Base-by-base conservation (phyloP, 2,888 invertebrate species). In the Orthosia incerta region DNA sequence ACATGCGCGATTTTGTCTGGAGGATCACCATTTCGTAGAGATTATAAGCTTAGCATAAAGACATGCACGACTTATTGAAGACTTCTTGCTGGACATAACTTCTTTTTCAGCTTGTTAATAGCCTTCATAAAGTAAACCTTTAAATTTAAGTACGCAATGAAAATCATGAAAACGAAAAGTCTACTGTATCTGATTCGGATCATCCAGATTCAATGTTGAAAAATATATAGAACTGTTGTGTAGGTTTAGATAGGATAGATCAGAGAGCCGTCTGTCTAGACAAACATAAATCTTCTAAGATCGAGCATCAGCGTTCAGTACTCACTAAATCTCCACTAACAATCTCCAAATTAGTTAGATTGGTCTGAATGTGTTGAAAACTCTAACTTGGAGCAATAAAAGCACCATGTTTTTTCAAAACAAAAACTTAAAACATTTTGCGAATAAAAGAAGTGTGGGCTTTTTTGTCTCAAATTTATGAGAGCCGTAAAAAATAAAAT, bases 281-380 rank as follows among this genome's bases (percentile, higher is more conserved):
- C 79, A 60, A 85, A 80, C 87, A 92, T 93, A 93, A 94, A 94
- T 94, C 91, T 86, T 82, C 87, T 82, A 78, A 83, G 84, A 84
- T 89, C 77, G 79, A 89, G 86, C 89, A 90, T 91, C 90, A 89
- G 86, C 88, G 87, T 85, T 74, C 88, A 86, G 80, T 87, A 89
- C 85, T 87, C 87, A 89, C 85, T 89, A 90, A 92, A 92, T 92
- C 91, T 89, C 84, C 74, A 71, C 76, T 77, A 89, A 88, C 85
- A 84, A 86, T 87, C 88, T 81, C 84, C 74, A 85, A 81, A 88
- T 90, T 89, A 87, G 83, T 80, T 20, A 61, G 26, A 76, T 72
- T 79, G 64, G 20, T 31, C 31, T 31, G 23, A 64, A 75, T 39
- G 20, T 60, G 68, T 64, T 48, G 5, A 13, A 65, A 56, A 46